Percentiles rank a stretch among this genome's conserved stretches.
phyloP scores from a whole-genome alignment of 1,140 invertebrate species.

The Ladona fulva region DNA sequence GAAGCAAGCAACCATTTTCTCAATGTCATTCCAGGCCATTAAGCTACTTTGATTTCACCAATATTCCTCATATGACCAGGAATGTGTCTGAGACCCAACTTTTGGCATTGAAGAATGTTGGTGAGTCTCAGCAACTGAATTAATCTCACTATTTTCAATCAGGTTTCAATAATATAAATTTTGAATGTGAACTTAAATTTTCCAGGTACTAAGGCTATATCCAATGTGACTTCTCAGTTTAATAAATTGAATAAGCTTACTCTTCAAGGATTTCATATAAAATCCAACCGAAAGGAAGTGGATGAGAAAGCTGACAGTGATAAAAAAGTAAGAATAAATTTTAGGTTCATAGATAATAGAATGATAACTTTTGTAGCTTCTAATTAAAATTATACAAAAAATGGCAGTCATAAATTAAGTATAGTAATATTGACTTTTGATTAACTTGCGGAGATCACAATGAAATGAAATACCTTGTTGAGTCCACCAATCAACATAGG shows the following conservation, averaged over 20 bases:
- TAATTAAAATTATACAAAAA: too few species aligned
- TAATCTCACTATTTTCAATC: background rate
- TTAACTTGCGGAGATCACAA: too few species aligned
- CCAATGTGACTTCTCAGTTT: conserved; percentile 75
- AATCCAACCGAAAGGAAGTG: conserved; percentile 38
- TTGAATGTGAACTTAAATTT: conserved; percentile 20
- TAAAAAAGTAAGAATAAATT: conserved; percentile 22
- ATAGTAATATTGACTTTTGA: too few species aligned
- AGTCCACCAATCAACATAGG: too few species aligned
- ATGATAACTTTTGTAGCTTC: too few species aligned
- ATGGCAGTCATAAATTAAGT: too few species aligned
- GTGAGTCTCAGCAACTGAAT: conserved; percentile 17
- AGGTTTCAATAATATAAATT: background rate
- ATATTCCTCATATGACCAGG: conserved; percentile 46
- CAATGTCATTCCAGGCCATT: conserved; percentile 37
- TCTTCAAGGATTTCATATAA: conserved; percentile 46
- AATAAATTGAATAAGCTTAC: conserved; percentile 64
- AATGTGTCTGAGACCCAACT: conserved; percentile 58
- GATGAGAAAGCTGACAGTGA: conserved; percentile 42
- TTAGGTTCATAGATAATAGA: too few species aligned
- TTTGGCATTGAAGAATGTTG: conserved; percentile 33
- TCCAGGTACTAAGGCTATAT: conserved; percentile 67
- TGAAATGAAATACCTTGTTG: too few species aligned
- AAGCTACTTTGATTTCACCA: conserved; percentile 43
- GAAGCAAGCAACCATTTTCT: conserved; percentile 54